Percentiles rank a stretch among this genome's conserved stretches.
Evolutionary conservation across 2,888 invertebrate species (phyloP).

Genomic region (Deroplatys truncata): DNA sequence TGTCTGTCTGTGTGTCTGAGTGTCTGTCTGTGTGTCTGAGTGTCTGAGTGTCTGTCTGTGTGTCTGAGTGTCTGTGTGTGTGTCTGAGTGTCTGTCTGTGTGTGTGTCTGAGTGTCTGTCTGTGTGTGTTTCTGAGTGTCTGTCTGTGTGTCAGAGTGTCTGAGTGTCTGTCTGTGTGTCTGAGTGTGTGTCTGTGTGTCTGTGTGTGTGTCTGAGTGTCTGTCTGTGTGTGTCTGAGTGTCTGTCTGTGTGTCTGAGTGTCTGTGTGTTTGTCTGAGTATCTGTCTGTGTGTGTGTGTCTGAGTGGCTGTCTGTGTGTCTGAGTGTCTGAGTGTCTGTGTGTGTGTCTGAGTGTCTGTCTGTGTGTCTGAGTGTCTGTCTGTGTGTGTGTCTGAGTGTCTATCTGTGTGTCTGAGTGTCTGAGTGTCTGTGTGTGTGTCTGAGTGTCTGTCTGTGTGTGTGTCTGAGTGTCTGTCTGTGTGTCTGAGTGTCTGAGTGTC

Average conservation of each 20-base stretch:
- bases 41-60: not conserved
- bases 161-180: not conserved
- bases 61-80: not conserved
- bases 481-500: not conserved
- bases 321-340: not conserved
- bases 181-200: not conserved
- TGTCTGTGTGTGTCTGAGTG: too few species aligned
- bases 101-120: not conserved
- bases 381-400: too few species aligned
- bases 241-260: too few species aligned
- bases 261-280: too few species aligned
- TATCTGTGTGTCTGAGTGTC: not conserved
- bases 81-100: not conserved
- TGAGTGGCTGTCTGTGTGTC: too few species aligned
- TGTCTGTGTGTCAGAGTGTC: not conserved
- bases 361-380: not conserved
- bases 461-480: not conserved
- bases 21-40: not conserved
- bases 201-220: not conserved
- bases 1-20: not conserved
- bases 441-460: not conserved
- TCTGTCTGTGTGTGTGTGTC: too few species aligned
- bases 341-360: not conserved
- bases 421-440: not conserved
- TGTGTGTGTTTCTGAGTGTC: too few species aligned